Base-by-base conservation (phyloP, 1,140 invertebrate species). In the Cephus cinctus region DNA sequence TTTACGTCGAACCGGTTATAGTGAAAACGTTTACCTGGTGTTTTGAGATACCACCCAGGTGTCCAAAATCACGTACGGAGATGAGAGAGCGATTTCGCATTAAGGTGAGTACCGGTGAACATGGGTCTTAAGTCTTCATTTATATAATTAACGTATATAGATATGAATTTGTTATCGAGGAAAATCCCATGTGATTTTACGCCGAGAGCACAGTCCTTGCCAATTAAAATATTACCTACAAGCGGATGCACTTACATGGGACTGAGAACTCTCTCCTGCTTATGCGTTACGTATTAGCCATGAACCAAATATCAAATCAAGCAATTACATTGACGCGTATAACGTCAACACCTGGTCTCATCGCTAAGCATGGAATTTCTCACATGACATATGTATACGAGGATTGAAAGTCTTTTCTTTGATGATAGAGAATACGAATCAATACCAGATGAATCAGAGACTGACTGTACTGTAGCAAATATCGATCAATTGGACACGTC, bases 21-120 rank as follows among this genome's bases (percentile, higher is more conserved):
- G 78, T 86, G 12, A 77, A 81, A 22, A 81, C 81, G 0, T 83
- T 83, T 62, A 79, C 78, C 44, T 88, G 86, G 86, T 88, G 86
- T 58, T 69, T 86, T 52, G 75, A 80, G 46, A 78, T 87, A 54
- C 86, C 86, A 8, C 85, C 85, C 8, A 75, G 84, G 30, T 88
- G 86, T 55, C 80, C 81, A n/a, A 77, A 73, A 43, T 83, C 80
- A 51, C 79, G 73, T 43, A 82, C 79, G 12, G 83, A 83, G 67
- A 79, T 82, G 76, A 76, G 81, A 47, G 78, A 83, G 47, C 54
- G 63, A 3, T 64, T 59, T 39, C 60, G 62, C 15, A 31, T 58
- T 12, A 74, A 71, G 54, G 71, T 74, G 35, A 68, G 55, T 49
- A 8, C 1, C n/a, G n/a, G n/a, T n/a, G n/a, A n/a, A n/a, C n/a